phyloP scores from a whole-genome alignment of 2,888 invertebrate species.

The Dryococelus australis region DNA sequence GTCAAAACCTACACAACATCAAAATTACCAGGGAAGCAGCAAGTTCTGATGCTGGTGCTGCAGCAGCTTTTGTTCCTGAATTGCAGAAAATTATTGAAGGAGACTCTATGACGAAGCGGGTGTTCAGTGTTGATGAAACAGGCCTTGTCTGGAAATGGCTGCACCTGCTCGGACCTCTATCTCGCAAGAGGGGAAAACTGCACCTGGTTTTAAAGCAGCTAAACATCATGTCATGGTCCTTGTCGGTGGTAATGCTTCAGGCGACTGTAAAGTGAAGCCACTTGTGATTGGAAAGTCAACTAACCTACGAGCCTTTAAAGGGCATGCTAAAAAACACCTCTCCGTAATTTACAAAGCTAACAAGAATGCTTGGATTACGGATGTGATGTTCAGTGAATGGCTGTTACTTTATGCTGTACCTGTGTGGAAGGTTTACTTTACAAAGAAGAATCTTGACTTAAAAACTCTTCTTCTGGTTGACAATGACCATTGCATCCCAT shows the following conservation, averaged over 20 bases:
- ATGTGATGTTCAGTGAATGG: background rate
- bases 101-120: too few species aligned
- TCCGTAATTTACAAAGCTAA: constrained; percentile 20
- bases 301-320: constrained; percentile 21
- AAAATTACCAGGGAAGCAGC: too few species aligned
- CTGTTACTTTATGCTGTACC: background rate
- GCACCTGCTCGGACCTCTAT: too few species aligned
- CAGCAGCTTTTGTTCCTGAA: too few species aligned
- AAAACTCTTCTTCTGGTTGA: background rate
- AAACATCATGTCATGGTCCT: constrained; percentile 24
- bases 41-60: too few species aligned
- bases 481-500: background rate
- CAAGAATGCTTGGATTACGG: constrained; percentile 25
- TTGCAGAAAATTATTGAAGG: too few species aligned
- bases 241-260: constrained; percentile 29
- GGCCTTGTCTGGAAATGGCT: too few species aligned
- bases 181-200: too few species aligned
- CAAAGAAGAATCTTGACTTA: background rate
- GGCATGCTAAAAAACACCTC: background rate
- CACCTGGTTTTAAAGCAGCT: constrained; percentile 30
- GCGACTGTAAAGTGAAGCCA: constrained; percentile 29
- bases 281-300: background rate
- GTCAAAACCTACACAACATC: too few species aligned
- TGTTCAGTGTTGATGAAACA: too few species aligned
- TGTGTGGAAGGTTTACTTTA: background rate